Conservation (phyloP, 2,797 vertebrate species). For the Alectoris magna region DNA sequence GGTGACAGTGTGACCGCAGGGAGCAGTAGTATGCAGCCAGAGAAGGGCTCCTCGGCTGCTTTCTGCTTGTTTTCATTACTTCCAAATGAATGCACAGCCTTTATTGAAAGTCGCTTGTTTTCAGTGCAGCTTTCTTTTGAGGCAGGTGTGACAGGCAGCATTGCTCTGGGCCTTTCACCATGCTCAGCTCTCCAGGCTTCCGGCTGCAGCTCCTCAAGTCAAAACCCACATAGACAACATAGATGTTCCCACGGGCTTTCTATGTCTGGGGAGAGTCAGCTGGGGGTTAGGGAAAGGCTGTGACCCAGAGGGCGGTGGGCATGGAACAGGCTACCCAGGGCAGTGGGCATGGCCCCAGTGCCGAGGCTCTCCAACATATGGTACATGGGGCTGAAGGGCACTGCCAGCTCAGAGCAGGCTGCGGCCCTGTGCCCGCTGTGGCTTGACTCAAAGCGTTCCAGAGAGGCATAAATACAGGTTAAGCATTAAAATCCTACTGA, state of each 20-base stretch:
- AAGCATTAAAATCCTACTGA: conserved; percentile 1
- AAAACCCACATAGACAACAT: background rate
- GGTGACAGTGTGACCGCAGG: background rate
- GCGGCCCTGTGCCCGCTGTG: background rate
- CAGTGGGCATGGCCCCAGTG: background rate
- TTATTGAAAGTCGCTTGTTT: background rate
- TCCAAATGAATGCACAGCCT: background rate
- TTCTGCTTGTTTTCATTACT: background rate
- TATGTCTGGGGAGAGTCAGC: background rate
- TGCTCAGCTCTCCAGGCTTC: background rate
- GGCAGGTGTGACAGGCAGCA: conserved; percentile 2
- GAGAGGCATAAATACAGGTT: background rate
- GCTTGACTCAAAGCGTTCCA: background rate
- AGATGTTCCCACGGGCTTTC: background rate
- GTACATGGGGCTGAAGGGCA: background rate
- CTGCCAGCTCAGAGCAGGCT: background rate
- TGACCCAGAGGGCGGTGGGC: background rate
- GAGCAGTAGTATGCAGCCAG: background rate
- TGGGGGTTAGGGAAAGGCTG: background rate
- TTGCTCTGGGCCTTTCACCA: background rate
- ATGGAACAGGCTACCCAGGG: background rate
- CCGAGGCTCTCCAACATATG: background rate
- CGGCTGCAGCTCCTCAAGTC: background rate
- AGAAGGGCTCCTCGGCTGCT: background rate
- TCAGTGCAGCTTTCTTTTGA: background rate